Conservation (phyloP, 2,888 invertebrate genomes). For the Parapristionchus giblindavisi region DNA sequence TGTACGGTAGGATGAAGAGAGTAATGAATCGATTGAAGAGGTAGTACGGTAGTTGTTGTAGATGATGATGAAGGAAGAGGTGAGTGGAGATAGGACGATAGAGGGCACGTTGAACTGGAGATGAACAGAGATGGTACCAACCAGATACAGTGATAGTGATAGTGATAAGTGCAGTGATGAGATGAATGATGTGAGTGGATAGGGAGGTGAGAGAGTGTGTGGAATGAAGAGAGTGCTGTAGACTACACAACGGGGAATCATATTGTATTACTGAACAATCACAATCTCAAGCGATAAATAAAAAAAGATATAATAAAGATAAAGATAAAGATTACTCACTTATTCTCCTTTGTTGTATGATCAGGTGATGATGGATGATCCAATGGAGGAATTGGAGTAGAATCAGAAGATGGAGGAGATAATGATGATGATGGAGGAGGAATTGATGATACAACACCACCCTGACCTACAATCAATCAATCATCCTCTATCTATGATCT, state of each 20-base stretch:
- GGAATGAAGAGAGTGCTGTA: neutral
- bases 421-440: neutral
- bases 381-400: neutral
- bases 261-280: neutral
- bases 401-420: neutral
- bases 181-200: neutral
- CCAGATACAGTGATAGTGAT: neutral
- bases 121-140: neutral
- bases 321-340: conserved; percentile 45
- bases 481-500: neutral
- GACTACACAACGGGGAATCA: neutral
- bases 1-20: no score
- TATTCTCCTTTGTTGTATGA: conserved; percentile 45
- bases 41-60: neutral
- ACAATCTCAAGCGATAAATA: no score
- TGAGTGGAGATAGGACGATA: neutral
- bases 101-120: neutral
- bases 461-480: neutral
- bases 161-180: no score
- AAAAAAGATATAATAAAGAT: no score
- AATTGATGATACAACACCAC: no score
- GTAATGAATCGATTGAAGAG: neutral
- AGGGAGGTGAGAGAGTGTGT: neutral
- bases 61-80: neutral
- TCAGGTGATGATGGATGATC: conserved; percentile 39